phyloP scores from a whole-genome alignment of 2,888 invertebrate genomes.

The Laspeyria flexula region DNA sequence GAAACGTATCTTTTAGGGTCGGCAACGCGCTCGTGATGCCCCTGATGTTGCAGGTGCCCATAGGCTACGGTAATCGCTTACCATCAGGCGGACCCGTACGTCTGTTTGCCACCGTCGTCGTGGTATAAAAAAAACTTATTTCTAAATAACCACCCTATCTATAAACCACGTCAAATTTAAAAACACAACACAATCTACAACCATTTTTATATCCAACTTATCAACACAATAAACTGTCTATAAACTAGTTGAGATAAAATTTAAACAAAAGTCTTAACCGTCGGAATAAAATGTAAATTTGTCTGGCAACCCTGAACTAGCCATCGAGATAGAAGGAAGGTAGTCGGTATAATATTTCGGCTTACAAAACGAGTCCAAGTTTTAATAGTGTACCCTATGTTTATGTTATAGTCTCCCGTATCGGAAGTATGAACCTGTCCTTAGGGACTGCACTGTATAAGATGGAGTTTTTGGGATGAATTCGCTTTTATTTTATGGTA shows the following conservation, averaged over 20 bases:
- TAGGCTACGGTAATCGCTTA: too few relatives aligned
- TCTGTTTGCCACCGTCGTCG: too few relatives aligned
- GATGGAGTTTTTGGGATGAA: slow-evolving; percentile 29
- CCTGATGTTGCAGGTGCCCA: too few relatives aligned
- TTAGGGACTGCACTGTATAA: slow-evolving; percentile 51
- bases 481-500: slow-evolving; percentile 26
- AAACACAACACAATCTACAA: slow-evolving; percentile 10
- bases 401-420: slow-evolving; percentile 77
- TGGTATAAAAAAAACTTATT: too few relatives aligned
- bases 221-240: slow-evolving; percentile 41
- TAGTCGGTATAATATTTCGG: slow-evolving; percentile 85
- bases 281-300: slow-evolving; percentile 77
- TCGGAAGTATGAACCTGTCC: slow-evolving; percentile 65
- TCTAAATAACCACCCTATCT: too few relatives aligned
- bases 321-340: slow-evolving; percentile 76
- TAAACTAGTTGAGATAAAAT: slow-evolving; percentile 50
- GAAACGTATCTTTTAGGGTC: too few relatives aligned
- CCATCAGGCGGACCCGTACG: too few relatives aligned
- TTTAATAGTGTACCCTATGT: slow-evolving; percentile 85
- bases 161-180: too few relatives aligned
- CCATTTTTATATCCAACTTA: slow-evolving; percentile 8
- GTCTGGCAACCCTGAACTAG: slow-evolving; percentile 76
- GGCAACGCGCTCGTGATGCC: too few relatives aligned
- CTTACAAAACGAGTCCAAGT: slow-evolving; percentile 85
- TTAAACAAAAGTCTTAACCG: slow-evolving; percentile 49